A percentile compares a stretch with the other conserved stretches of the same genome.
Conservation (phyloP, 2,888 invertebrate species). For the Scaptomyza flava region DNA sequence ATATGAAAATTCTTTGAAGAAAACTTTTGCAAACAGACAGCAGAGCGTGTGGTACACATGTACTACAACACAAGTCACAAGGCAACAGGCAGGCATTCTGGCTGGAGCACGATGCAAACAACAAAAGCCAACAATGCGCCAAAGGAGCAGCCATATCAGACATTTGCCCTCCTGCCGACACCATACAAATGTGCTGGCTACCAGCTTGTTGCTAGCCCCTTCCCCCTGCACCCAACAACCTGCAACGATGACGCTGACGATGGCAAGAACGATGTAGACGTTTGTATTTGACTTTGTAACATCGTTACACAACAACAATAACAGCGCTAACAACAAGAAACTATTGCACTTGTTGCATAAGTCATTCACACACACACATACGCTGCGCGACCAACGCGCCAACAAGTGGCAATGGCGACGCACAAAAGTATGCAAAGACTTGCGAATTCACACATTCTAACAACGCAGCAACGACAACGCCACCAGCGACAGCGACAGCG, state of each 20-base stretch:
- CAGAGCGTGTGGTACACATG: constrained; percentile 43
- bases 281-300: constrained; percentile 77
- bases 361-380: constrained; percentile 39
- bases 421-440: constrained; percentile 79
- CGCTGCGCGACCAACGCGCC: constrained; percentile 32
- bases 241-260: constrained; percentile 42
- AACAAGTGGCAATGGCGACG: constrained; percentile 73
- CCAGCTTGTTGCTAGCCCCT: neutral
- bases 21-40: constrained; percentile 65
- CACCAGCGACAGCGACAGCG: constrained; percentile 28
- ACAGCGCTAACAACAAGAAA: constrained; percentile 33
- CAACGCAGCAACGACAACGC: constrained; percentile 36
- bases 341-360: constrained; percentile 77
- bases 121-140: constrained; percentile 64
- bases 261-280: constrained; percentile 62
- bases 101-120: constrained; percentile 38
- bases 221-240: constrained; percentile 5
- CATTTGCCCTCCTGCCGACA: constrained; percentile 25
- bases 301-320: constrained; percentile 66
- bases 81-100: constrained; percentile 24
- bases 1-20: constrained; percentile 53
- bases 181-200: constrained; percentile 2
- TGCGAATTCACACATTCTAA: constrained; percentile 73
- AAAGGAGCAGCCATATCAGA: constrained; percentile 55
- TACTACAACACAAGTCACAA: constrained; percentile 11